Evolutionary conservation across 2,888 invertebrate species (phyloP).

Genomic region (Nebria salina): DNA sequence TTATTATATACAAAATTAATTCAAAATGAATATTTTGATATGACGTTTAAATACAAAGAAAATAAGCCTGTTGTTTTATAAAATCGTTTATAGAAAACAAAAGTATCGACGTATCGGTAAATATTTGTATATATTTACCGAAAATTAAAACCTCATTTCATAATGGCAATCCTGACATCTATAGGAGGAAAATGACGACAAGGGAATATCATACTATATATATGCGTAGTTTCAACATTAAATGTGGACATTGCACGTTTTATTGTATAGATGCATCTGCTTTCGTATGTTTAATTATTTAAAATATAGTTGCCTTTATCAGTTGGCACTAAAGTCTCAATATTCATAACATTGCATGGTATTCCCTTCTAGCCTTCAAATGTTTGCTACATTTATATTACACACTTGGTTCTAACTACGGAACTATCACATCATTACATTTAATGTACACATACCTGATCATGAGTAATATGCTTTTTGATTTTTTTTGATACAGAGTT

Average conservation of each 20-base stretch:
- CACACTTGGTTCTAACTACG: conserved; percentile 26
- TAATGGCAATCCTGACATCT: conserved; percentile 46
- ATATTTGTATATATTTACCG: neutral
- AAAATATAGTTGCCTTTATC: neutral
- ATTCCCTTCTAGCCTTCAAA: conserved; percentile 8
- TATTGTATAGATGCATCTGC: neutral
- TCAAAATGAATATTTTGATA: neutral
- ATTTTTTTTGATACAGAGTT: neutral
- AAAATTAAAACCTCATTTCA: conserved; percentile 16
- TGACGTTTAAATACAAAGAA: neutral
- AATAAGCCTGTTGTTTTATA: neutral
- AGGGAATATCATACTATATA: conserved; percentile 1
- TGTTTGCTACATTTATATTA: neutral
- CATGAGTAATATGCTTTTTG: conserved; percentile 18
- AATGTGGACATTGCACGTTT: neutral
- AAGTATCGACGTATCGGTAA: neutral
- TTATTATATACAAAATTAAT: neutral
- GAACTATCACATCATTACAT: conserved; percentile 39
- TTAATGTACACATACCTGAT: conserved; percentile 47
- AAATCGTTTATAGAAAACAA: neutral
- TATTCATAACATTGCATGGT: neutral
- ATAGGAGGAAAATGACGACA: conserved; percentile 12
- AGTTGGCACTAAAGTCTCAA: neutral
- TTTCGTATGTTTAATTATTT: neutral
- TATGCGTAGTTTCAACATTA: neutral